Evolutionary conservation across 2,797 vertebrate genomes (phyloP).

Genomic region (Poecilia velifera): DNA sequence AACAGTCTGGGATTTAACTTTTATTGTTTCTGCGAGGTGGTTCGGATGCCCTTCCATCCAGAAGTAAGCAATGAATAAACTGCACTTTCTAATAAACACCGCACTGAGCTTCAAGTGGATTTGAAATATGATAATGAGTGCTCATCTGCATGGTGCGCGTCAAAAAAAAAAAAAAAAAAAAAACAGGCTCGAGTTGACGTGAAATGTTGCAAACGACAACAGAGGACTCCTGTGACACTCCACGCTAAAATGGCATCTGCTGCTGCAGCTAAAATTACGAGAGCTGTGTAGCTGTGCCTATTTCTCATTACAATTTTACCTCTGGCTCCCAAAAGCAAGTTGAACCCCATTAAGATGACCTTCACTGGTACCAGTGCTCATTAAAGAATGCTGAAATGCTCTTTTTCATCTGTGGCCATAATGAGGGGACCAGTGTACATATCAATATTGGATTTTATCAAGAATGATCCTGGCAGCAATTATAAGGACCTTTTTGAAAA

Average conservation of each 20-base stretch:
- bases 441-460: conserved; percentile 80
- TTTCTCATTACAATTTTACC: conserved; percentile 83
- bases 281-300: conserved; percentile 56
- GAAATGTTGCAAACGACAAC: conserved; percentile 72
- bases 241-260: conserved; percentile 65
- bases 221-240: conserved; percentile 64
- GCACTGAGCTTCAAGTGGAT: conserved; percentile 57
- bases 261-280: conserved; percentile 72
- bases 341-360: conserved; percentile 84
- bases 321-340: conserved; percentile 78
- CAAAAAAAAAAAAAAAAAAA: conserved; percentile 6
- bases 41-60: conserved; percentile 66
- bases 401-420: conserved; percentile 78
- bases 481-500: conserved; percentile 84
- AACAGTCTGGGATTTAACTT: conserved; percentile 55
- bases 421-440: conserved; percentile 79
- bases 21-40: conserved; percentile 68
- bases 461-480: conserved; percentile 75
- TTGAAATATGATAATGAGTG: conserved; percentile 72
- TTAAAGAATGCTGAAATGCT: conserved; percentile 79
- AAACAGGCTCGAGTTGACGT: conserved; percentile 53
- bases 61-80: conserved; percentile 77
- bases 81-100: conserved; percentile 75
- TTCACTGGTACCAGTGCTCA: conserved; percentile 77
- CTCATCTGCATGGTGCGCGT: conserved; percentile 26